Evolutionary conservation across 2,113 vertebrate genomes (phyloP).

Genomic region (Pholis gunnellus): DNA sequence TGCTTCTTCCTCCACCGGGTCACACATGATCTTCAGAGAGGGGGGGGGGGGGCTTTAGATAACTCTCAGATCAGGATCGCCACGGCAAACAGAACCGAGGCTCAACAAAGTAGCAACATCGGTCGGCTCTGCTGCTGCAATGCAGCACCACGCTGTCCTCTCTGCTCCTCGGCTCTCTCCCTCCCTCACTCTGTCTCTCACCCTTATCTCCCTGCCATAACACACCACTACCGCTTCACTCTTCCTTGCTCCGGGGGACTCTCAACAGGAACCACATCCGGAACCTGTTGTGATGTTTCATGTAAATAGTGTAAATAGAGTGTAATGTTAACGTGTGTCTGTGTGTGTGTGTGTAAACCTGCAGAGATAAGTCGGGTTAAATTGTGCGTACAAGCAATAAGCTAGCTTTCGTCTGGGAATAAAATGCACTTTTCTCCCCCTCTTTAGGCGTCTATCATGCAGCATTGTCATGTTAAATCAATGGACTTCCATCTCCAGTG

Average conservation of each 20-base stretch:
- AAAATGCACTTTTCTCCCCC: constrained; percentile 46
- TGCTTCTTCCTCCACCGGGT: constrained; percentile 60
- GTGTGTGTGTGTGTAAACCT: constrained; percentile 42
- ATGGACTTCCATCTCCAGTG: constrained; percentile 20
- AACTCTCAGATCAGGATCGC: constrained; percentile 34
- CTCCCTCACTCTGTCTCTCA: constrained; percentile 51
- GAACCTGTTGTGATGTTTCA: constrained; percentile 56
- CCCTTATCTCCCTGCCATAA: constrained; percentile 55
- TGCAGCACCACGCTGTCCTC: constrained; percentile 76
- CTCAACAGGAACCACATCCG: constrained; percentile 35
- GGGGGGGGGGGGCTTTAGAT: constrained; percentile 46
- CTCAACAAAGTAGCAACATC: constrained; percentile 54
- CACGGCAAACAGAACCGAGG: constrained; percentile 44
- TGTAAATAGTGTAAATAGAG: constrained; percentile 45
- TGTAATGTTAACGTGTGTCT: constrained; percentile 4
- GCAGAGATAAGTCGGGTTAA: constrained; percentile 62
- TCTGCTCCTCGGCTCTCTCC: constrained; percentile 44
- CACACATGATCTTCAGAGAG: constrained; percentile 52
- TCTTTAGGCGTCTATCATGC: constrained; percentile 19
- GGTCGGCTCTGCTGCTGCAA: constrained; percentile 73
- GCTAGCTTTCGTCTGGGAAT: constrained; percentile 51
- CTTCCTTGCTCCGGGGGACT: constrained; percentile 44
- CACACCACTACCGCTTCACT: constrained; percentile 49
- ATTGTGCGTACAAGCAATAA: constrained; percentile 64
- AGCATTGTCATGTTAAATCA: constrained; percentile 42